Percentiles rank a stretch among this genome's conserved stretches.
Conservation (phyloP, 2,113 vertebrate species). For the Lamprologus ornatipinnis region DNA sequence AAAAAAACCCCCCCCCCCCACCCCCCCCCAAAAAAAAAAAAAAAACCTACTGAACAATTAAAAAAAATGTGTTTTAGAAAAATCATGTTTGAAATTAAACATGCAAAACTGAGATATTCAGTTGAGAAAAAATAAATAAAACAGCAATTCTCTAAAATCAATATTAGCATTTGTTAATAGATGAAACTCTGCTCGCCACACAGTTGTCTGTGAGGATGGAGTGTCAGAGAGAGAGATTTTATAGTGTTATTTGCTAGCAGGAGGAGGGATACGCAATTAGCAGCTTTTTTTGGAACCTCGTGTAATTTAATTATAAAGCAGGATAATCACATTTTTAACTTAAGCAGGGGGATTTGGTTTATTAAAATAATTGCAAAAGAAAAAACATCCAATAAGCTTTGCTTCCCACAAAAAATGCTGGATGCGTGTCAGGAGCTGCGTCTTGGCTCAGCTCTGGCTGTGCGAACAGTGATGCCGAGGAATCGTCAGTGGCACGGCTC, state of each 20-base stretch:
- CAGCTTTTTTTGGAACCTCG: background rate
- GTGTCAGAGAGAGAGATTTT: background rate
- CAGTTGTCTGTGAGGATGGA: background rate
- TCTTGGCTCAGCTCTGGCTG: background rate
- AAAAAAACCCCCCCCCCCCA: no score
- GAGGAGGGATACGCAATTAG: background rate
- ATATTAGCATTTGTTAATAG: background rate
- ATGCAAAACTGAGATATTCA: background rate
- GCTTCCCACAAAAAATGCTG: background rate
- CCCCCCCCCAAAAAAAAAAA: rapidly evolving
- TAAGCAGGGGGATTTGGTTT: background rate
- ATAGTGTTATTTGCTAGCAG: background rate
- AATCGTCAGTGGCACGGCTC: background rate
- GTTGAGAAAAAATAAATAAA: background rate
- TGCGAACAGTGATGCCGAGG: background rate
- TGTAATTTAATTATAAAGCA: background rate
- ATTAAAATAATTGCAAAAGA: background rate
- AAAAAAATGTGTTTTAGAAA: background rate
- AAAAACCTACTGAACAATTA: background rate
- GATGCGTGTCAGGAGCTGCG: background rate
- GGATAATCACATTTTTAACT: background rate
- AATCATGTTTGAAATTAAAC: background rate
- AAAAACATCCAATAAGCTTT: background rate
- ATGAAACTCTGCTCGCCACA: background rate
- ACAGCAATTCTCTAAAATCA: background rate